These are phyloP conservation scores for Rotaria macrura DNA, from an alignment of 2,888 invertebrate genomes.

Conservation along the genomic window DNA sequence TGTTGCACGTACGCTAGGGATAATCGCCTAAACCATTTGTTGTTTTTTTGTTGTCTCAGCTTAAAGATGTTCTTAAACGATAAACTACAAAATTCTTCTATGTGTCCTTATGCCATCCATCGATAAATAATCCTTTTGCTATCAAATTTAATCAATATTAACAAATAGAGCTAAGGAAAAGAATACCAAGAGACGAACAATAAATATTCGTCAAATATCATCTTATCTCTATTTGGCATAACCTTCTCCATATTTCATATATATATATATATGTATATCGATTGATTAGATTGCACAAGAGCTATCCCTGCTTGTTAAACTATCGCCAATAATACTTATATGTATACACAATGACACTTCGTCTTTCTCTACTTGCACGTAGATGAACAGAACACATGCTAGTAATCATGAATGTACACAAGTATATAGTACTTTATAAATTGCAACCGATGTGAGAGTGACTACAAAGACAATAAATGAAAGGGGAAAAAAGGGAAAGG, in stretches of 20 bases:
- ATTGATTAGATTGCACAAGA: background rate
- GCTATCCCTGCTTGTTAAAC: background rate
- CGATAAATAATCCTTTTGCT: background rate
- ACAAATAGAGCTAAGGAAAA: background rate
- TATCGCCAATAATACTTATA: background rate
- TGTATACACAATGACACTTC: background rate
- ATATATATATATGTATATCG: background rate
- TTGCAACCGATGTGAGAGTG: background rate
- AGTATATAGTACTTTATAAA: background rate
- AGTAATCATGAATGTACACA: background rate
- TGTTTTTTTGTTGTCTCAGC: background rate
- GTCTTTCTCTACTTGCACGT: background rate
- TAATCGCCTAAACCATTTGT: background rate
- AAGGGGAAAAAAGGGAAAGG: background rate
- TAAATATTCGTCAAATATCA: background rate
- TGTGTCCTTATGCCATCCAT: background rate
- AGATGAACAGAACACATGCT: background rate
- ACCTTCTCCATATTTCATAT: background rate
- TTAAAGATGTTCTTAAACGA: background rate
- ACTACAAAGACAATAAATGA: background rate
- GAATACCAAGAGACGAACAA: background rate
- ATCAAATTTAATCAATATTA: background rate
- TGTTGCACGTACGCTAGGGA: background rate
- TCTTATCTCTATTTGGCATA: background rate
- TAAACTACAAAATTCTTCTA: background rate